Evolutionary conservation across 2,888 invertebrate species (phyloP), one percentile per base, ranked within the genome.

Genomic region (Platycnemis pennipes): DNA sequence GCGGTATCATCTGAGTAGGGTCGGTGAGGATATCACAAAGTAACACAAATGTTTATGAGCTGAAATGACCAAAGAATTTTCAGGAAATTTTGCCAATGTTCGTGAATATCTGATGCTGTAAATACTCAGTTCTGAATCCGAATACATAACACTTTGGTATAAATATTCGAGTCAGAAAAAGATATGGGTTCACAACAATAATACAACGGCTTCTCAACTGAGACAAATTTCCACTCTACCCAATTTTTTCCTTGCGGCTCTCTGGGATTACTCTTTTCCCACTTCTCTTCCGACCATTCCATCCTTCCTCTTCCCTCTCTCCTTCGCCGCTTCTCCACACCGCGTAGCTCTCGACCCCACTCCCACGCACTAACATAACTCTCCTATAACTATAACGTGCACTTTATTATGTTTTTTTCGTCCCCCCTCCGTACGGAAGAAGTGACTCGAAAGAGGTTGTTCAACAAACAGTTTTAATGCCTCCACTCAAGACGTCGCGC

Each of bases 391-490:
- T 77, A 77, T 77, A 77, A 77, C 77, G 26, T 77, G 77, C 77
- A 77, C 77, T 77, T 77, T 77, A 77, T 77, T 77, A 31, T 77
- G 1, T 77, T 37, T 77, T 77, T 77, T 77, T 13, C 77, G 4
- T 37, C 31, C 13, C 11, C 77, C 13, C 77, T 13, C 37, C 77
- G 11, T 31, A 13, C 77, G 37, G 16, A 77, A 37, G 77, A 77
- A 77, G 77, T 13, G 77, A 77, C 77, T 77, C 37, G 37, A 37
- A 77, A 77, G 77, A 77, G 77, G 77, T 77, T 77, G 77, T 77
- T 77, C 77, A 37, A 77, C 77, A 77, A 77, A 77, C 77, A 77
- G 77, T 77, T 77, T 77, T 77, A 77, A 77, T 37, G 77, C 77
- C 37, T 77, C 77, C 77, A 77, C 77, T 77, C 77, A 77, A 77